A percentile compares a stretch with the other conserved stretches of the same genome.
phyloP scores from a whole-genome alignment of 2,113 vertebrate species.

The Symphodus melops region DNA sequence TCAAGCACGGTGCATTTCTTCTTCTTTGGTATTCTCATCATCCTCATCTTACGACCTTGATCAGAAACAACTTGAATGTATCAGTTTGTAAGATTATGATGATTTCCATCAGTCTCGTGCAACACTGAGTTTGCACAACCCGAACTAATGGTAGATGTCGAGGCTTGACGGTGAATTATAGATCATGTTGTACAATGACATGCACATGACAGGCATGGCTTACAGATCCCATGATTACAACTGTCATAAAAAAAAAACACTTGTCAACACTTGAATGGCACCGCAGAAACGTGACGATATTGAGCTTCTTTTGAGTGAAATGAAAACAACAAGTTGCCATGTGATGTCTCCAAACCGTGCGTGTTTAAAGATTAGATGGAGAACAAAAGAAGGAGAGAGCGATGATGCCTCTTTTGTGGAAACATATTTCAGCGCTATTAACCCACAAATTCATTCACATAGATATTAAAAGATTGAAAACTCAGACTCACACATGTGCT shows the following conservation, averaged over 20 bases:
- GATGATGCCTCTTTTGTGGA: not conserved
- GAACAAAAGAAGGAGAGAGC: constrained; percentile 3
- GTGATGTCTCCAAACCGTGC: constrained; percentile 2
- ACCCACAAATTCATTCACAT: constrained; percentile 17
- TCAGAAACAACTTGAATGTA: not conserved
- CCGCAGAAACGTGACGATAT: not conserved
- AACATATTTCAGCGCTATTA: constrained; percentile 8
- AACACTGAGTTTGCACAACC: not conserved
- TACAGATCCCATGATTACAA: not conserved
- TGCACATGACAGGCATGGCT: constrained; percentile 5
- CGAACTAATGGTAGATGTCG: not conserved
- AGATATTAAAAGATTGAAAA: not conserved
- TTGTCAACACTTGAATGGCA: not conserved
- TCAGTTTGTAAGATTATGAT: not conserved
- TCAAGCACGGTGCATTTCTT: not conserved
- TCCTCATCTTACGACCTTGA: not conserved
- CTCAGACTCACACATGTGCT: not conserved
- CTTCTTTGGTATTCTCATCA: not conserved
- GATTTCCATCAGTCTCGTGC: not conserved
- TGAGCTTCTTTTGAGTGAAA: not conserved
- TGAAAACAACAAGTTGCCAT: not conserved
- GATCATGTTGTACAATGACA: not conserved
- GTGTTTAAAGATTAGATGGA: constrained; percentile 27
- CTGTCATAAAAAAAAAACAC: not conserved
- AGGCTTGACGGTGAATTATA: not conserved